Percentiles rank a stretch among this genome's conserved stretches.
These are phyloP conservation scores for Polymixis lichenea DNA, from an alignment of 2,888 invertebrate species.

Conservation along the genomic window DNA sequence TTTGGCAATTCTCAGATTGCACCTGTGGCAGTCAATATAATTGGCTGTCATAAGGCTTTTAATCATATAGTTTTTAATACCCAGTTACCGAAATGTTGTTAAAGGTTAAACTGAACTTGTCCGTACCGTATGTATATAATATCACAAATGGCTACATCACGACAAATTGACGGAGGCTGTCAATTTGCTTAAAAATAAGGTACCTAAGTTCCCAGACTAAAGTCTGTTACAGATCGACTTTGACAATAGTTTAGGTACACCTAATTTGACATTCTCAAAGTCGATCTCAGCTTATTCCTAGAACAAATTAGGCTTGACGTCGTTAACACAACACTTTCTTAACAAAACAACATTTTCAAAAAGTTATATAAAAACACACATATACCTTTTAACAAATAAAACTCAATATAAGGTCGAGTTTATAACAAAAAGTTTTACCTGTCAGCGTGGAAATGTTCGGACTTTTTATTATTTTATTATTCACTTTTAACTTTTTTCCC, in stretches of 20 bases:
- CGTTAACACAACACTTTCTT: background rate
- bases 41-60: background rate
- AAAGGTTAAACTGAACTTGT: too few relatives aligned
- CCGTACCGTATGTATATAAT: background rate
- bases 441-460: slow-evolving; percentile 38
- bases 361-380: slow-evolving; percentile 19
- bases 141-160: background rate
- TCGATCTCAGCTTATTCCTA: background rate
- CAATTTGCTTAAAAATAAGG: background rate
- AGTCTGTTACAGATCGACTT: too few relatives aligned
- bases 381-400: slow-evolving; percentile 43
- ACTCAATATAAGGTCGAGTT: slow-evolving; percentile 54
- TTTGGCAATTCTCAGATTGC: slow-evolving; percentile 4
- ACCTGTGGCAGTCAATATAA: background rate
- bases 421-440: slow-evolving; percentile 55
- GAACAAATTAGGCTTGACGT: background rate
- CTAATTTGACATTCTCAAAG: background rate
- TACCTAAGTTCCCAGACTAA: background rate
- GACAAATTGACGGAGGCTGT: background rate
- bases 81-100: too few relatives aligned
- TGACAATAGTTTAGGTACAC: background rate
- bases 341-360: background rate
- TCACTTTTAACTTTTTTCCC: slow-evolving; percentile 56
- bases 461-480: slow-evolving; percentile 64
- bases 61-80: too few relatives aligned